These are phyloP conservation scores for Cryptotermes secundus DNA, from an alignment of 1,140 invertebrate species.

Conservation along the genomic window DNA sequence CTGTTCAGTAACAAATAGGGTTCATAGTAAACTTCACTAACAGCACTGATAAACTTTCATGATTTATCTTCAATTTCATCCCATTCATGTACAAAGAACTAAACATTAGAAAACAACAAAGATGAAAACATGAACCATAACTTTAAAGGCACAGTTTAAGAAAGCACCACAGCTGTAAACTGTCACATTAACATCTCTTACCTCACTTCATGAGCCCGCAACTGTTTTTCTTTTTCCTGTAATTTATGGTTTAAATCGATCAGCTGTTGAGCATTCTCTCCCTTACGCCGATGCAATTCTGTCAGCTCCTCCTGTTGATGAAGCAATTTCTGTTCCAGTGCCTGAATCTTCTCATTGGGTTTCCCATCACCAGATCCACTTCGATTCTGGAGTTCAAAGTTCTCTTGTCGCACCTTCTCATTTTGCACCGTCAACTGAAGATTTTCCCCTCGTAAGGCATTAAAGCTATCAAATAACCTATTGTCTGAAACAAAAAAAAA, in stretches of 20 bases:
- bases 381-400: constrained; percentile 44
- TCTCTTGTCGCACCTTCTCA: constrained; percentile 73
- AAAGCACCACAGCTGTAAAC: too few relatives aligned
- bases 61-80: too few relatives aligned
- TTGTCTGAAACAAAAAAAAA: constrained; percentile 64
- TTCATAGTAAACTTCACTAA: too few relatives aligned
- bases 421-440: constrained; percentile 79
- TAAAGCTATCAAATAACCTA: constrained; percentile 78
- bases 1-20: too few relatives aligned
- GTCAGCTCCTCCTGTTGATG: constrained; percentile 90
- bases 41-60: too few relatives aligned
- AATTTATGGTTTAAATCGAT: constrained; percentile 84
- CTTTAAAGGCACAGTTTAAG: too few relatives aligned
- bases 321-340: constrained; percentile 81
- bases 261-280: constrained; percentile 91
- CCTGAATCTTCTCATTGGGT: constrained; percentile 54
- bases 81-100: too few relatives aligned
- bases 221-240: constrained; percentile 80
- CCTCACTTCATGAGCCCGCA: constrained; percentile 72
- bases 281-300: constrained; percentile 80
- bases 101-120: too few relatives aligned
- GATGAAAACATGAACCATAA: too few relatives aligned
- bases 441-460: constrained; percentile 76
- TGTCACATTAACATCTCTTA: constrained; percentile 48
- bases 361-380: constrained; percentile 45